Evolutionary conservation across 2,797 vertebrate species (phyloP).

Genomic region (Aphelocoma californica): DNA sequence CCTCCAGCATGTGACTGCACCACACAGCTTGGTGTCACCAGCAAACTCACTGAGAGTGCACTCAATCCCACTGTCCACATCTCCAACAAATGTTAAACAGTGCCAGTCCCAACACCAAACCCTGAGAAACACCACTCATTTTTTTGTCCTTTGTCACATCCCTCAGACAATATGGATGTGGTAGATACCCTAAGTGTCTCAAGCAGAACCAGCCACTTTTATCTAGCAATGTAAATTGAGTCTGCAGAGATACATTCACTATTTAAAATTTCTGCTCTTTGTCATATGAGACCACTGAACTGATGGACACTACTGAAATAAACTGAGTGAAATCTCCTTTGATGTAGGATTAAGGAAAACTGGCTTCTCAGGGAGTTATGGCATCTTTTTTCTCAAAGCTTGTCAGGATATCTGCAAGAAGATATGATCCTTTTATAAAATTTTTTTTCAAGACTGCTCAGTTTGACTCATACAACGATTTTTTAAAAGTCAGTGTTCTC

Average conservation of each 20-base stretch:
- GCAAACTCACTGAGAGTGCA: too few relatives aligned
- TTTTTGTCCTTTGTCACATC: not conserved
- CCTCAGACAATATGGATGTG: not conserved
- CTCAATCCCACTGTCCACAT: not conserved
- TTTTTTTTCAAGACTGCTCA: not conserved
- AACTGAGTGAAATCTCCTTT: not conserved
- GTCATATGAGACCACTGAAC: not conserved
- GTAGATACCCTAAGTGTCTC: not conserved
- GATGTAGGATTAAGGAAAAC: conserved; percentile 3
- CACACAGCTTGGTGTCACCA: too few relatives aligned
- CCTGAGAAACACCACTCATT: not conserved
- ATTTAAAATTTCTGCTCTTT: not conserved
- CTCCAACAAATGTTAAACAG: not conserved
- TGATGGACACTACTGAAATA: not conserved
- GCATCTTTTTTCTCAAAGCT: not conserved
- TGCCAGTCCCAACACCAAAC: not conserved
- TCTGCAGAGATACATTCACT: not conserved
- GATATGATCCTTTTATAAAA: not conserved
- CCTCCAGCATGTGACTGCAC: not conserved
- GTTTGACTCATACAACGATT: not conserved
- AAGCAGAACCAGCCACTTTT: not conserved
- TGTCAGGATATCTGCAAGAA: not conserved
- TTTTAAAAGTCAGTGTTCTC: not conserved
- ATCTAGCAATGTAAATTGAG: not conserved
- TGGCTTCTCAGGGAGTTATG: not conserved